Base-by-base conservation (phyloP, 2,888 invertebrate genomes). In the Erynnis tages region DNA sequence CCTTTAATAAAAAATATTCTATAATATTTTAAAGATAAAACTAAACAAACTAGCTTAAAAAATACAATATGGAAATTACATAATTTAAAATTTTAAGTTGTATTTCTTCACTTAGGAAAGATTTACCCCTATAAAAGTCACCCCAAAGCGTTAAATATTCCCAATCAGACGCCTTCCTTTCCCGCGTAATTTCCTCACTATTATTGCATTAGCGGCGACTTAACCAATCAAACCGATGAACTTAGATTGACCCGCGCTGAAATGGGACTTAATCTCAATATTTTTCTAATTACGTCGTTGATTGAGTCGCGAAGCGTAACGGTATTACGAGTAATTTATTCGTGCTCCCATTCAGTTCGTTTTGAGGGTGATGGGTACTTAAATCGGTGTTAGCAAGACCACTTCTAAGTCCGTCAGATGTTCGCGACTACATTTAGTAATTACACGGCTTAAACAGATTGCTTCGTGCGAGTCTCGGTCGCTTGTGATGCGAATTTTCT, bases 391-490 rank as follows among this genome's bases (percentile, higher is more conserved):
- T 76, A 75, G 67, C 63, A 65, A 67, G 65, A 62, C 63, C 60
- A 61, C 65, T 65, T 72, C 64, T 73, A 73, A 80, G 71, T 66
- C 74, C 65, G 65, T 70, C 67, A 67, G 72, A 73, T 79, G 78
- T 79, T 79, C 71, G 62, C 71, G 63, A 79, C 67, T 72, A 73
- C 77, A 74, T 74, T 82, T 79, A 70, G 79, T 81, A 81, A 84
- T 84, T 82, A 58, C 57, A 56, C 53, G 45, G 57, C 67, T 79
- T 76, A 76, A 78, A 76, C 72, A 71, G 76, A 82, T 84, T 80
- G 69, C 57, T 57, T 37, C 55, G 61, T 71, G 63, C 56, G 66
- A 64, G 54, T 19, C 30, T 44, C 30, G 43, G 43, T 57, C 27
- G 40, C 29, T 44, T 48, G n/a, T 35, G 37, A 47, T 29, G 14